These are phyloP conservation scores for Pardalotus punctatus DNA, from an alignment of 2,113 vertebrate genomes.

Conservation along the genomic window DNA sequence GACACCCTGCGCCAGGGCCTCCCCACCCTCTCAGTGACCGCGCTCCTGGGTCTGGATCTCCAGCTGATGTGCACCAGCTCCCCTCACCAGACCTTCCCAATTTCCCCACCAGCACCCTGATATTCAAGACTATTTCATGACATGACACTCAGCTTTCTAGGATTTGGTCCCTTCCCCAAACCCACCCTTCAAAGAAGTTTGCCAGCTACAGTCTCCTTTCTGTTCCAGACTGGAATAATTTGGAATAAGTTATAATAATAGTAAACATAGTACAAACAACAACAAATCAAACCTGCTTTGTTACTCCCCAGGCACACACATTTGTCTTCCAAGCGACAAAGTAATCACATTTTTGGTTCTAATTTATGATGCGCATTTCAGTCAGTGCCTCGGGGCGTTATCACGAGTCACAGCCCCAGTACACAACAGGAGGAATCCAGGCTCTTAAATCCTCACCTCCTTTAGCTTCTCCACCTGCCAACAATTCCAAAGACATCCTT, in stretches of 20 bases:
- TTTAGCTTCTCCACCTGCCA: constrained; percentile 44
- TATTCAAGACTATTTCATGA: neutral
- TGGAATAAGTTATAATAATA: constrained; percentile 62
- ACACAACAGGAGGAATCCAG: neutral
- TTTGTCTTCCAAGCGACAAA: constrained; percentile 65
- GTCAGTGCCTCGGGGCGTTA: constrained; percentile 30
- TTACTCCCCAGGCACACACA: constrained; percentile 56
- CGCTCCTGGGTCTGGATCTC: neutral
- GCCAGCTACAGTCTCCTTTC: neutral
- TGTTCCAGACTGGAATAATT: constrained; percentile 18
- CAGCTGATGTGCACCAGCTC: neutral
- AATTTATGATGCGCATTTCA: constrained; percentile 62
- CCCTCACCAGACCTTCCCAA: neutral
- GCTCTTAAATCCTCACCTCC: constrained; percentile 60
- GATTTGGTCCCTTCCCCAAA: neutral
- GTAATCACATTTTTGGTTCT: constrained; percentile 68
- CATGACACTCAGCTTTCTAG: neutral
- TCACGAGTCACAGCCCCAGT: constrained; percentile 41
- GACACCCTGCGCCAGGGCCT: rapidly evolving
- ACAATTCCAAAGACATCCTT: neutral
- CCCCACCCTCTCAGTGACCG: rapidly evolving
- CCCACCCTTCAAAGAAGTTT: neutral
- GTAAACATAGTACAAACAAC: constrained; percentile 59
- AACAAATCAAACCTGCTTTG: constrained; percentile 65
- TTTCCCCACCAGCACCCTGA: neutral